Percentiles rank a stretch among this genome's conserved stretches.
These are phyloP conservation scores for Arion vulgaris DNA, from an alignment of 1,140 invertebrate species.

Conservation along the genomic window DNA sequence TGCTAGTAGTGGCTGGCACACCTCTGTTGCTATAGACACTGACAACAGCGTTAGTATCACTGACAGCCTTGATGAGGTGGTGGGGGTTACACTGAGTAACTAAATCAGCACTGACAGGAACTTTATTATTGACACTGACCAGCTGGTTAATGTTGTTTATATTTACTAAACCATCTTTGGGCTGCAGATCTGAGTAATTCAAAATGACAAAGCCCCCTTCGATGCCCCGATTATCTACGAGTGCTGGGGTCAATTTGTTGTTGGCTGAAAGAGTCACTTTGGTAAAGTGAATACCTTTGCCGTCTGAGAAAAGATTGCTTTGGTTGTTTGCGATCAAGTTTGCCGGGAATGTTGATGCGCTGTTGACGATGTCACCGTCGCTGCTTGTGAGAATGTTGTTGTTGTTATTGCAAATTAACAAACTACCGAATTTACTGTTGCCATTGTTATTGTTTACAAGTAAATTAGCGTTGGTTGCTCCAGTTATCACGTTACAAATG, in stretches of 20 bases:
- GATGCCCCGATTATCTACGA: background rate
- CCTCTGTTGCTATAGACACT: background rate
- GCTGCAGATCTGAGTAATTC: background rate
- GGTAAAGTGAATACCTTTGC: background rate
- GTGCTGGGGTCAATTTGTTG: constrained; percentile 18
- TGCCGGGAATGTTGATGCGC: background rate
- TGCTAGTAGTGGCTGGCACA: background rate
- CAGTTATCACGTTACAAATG: background rate
- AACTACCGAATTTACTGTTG: too few relatives aligned
- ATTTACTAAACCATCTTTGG: background rate
- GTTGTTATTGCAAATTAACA: background rate
- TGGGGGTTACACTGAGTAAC: background rate
- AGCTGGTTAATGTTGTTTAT: constrained; percentile 16
- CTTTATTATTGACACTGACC: constrained; percentile 4
- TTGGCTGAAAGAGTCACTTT: background rate
- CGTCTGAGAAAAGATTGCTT: background rate
- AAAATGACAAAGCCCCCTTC: constrained; percentile 16
- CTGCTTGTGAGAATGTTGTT: too few relatives aligned
- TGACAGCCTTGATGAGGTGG: background rate
- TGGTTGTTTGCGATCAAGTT: background rate
- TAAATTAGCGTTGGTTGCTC: too few relatives aligned
- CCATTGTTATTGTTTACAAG: too few relatives aligned
- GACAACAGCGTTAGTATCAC: background rate
- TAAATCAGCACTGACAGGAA: background rate
- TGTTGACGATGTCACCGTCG: background rate